Conservation (phyloP, 1,140 invertebrate species). For the Lucilia cuprina region DNA sequence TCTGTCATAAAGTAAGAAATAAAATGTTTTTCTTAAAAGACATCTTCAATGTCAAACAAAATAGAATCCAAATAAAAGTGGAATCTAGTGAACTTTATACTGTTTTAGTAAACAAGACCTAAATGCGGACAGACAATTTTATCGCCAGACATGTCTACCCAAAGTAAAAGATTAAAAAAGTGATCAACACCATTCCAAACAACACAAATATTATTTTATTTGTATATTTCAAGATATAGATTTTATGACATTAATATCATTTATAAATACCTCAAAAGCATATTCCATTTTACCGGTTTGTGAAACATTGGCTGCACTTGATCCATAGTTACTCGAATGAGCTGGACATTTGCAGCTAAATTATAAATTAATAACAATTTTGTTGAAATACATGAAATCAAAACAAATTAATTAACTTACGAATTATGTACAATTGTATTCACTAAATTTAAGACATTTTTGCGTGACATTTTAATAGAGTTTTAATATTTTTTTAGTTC, state of each 20-base stretch:
- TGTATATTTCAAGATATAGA: no score
- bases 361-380: not conserved
- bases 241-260: no score
- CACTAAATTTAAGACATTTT: slow-evolving; percentile 54
- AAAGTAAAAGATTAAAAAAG: not conserved
- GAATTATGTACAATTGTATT: slow-evolving; percentile 52
- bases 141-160: not conserved
- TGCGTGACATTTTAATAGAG: slow-evolving; percentile 48
- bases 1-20: no score
- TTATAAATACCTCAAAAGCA: slow-evolving; percentile 63
- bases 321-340: slow-evolving; percentile 51
- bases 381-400: not conserved
- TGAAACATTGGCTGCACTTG: slow-evolving; percentile 36
- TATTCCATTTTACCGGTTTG: slow-evolving; percentile 56
- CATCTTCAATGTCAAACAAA: no score
- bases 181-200: not conserved
- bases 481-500: not conserved
- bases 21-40: no score
- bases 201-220: no score
- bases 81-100: not conserved
- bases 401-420: slow-evolving; percentile 42
- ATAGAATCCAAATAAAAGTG: no score
- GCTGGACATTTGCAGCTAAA: slow-evolving; percentile 54
- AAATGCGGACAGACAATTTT: not conserved
- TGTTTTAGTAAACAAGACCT: not conserved